Evolutionary conservation across 2,113 vertebrate species (phyloP), one percentile per base, ranked within the genome.

Genomic region (Sarotherodon lohbergeri): DNA sequence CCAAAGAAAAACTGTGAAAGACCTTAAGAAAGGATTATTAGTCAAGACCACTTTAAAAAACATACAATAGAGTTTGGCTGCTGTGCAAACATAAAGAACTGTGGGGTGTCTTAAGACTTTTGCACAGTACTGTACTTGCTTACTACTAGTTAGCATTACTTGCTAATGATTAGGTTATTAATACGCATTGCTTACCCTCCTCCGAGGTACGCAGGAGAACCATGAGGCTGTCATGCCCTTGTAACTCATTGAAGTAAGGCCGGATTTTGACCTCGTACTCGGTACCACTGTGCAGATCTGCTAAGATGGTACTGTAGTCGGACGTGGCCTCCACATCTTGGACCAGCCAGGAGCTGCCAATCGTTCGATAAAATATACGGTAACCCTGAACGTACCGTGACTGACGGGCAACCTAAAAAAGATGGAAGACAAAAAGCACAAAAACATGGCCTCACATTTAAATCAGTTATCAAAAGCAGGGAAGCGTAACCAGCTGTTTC

Each of bases 201-300:
- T 98, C 97, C 0, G 98, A 98, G 4, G 96, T 98, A 19, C 82
- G 96, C 83, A 97, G 90, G 56, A 96, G 34, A 4, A 96, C 95
- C 83, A 97, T 94, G 5, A 97, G 94, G 2, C 98, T 99, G 92
- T 99, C 98, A 0, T 97, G 94, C 3, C 98, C 98, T 1, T 98
- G 97, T 22, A 98, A 96, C 86, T 98, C 97, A 4, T 97, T 97
- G 85, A 98, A 98, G 91, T 96, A 98, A 1, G 97, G 98, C 3
- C 97, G 97, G 63, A 99, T 96, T 94, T 99, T 99, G 90, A 99
- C 91, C 93, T 99, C 98, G 0, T 99, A 98, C 82, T 97, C 97
- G 1, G 94, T 96, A 7, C 96, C 97, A 24, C 95, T 92, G 61
- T 90, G 97, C 66, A 99, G 96, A 79, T 97, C 96, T 0, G 92